Conservation (phyloP, 2,113 vertebrate species). For the Austrofundulus limnaeus region DNA sequence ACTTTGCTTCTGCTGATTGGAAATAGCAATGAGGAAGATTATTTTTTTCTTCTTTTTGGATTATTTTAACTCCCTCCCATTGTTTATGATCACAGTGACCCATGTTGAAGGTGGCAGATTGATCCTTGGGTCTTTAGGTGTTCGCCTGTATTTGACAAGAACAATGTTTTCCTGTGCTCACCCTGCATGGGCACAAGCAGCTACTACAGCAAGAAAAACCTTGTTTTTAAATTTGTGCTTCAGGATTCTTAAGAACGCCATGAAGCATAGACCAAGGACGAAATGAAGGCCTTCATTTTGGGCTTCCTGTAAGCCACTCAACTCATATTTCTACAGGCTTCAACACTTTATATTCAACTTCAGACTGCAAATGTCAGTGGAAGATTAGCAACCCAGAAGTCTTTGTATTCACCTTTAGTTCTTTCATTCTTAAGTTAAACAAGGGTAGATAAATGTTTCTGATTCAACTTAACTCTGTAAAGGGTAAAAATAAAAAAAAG, state of each 20-base stretch:
- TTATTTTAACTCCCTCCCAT: constrained; percentile 38
- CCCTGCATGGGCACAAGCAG: constrained; percentile 22
- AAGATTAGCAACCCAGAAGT: constrained; percentile 14
- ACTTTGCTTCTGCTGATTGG: constrained; percentile 48
- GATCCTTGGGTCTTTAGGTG: constrained; percentile 48
- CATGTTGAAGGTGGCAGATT: constrained; percentile 69
- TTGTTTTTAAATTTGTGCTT: constrained; percentile 32
- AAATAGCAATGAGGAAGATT: constrained; percentile 29
- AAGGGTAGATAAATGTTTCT: background rate
- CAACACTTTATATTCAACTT: constrained; percentile 6
- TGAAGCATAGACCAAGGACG: constrained; percentile 31
- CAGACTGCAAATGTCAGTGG: background rate
- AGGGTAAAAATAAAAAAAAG: background rate
- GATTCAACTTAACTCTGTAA: no score
- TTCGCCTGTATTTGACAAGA: constrained; percentile 61
- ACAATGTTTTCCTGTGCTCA: constrained; percentile 23
- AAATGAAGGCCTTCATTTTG: constrained; percentile 21
- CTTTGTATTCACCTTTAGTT: background rate
- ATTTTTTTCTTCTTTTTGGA: constrained; percentile 42
- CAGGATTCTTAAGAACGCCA: constrained; percentile 27
- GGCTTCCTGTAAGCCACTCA: constrained; percentile 9
- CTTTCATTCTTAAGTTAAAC: constrained; percentile 4
- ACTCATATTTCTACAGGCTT: constrained; percentile 12
- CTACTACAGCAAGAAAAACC: constrained; percentile 4
- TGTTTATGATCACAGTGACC: constrained; percentile 61